Conservation (phyloP, 2,113 vertebrate species). For the Corvus moneduloides region DNA sequence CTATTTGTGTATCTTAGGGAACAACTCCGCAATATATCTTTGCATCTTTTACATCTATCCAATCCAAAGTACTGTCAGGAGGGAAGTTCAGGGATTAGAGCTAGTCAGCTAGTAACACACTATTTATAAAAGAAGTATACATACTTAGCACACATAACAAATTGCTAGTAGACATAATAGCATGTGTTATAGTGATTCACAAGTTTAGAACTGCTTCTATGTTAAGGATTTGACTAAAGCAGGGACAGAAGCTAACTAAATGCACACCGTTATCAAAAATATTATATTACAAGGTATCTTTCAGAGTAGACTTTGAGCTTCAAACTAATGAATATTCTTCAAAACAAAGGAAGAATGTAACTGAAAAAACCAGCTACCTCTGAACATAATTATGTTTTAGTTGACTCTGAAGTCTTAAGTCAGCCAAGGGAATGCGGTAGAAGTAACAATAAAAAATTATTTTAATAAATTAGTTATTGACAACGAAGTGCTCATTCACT, state of each 20-base stretch:
- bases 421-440: background rate
- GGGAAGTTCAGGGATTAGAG: background rate
- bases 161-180: background rate
- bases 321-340: background rate
- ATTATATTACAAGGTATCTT: background rate
- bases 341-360: background rate
- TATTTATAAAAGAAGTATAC: background rate
- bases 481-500: background rate
- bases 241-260: background rate
- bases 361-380: background rate
- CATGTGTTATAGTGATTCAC: background rate
- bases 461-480: background rate
- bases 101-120: background rate
- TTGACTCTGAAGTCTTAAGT: background rate
- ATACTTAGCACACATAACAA: background rate
- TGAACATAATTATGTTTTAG: background rate
- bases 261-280: background rate
- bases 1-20: background rate
- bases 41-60: background rate
- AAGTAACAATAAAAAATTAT: background rate
- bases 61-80: background rate
- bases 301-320: background rate
- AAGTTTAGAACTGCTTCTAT: background rate
- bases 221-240: background rate
- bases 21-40: background rate